Evolutionary conservation across 2,888 invertebrate genomes (phyloP), one percentile per base, ranked within the genome.

Genomic region (Lutraria lutraria): DNA sequence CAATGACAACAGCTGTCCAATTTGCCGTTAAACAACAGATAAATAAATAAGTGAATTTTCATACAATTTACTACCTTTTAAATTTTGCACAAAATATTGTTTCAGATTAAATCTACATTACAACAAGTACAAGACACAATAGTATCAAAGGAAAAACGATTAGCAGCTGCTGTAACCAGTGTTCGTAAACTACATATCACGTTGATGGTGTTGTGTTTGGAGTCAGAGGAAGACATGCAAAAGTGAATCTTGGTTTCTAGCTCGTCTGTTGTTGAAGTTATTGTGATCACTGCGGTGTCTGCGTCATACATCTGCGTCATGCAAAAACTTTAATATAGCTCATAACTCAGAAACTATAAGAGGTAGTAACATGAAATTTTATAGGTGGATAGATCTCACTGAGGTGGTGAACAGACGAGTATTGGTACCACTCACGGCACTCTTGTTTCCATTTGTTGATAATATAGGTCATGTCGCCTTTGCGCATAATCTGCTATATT

Each of bases 171-270:
- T 15, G 60, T 93, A 79, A 89, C 91, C n/a, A 91, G 90, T 10
- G 52, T 92, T 15, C 85, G 91, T 34, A 94, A 92, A 68, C 89
- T 94, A 3, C 94, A 94, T 79, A 83, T 94, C 16, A 94, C 94
- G 0, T 53, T 94, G 68, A 90, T 92, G 84, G 93, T 93, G n/a
- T 86, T 93, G 21, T 83, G 86, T 54, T 80, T 94, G 15, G 76
- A 84, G 15, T 87, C 82, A 0, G 88, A 93, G 1, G 93, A 93
- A 29, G 91, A 93, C 0, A 92, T 93, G 53, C 29, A 29, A n/a
- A 93, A 90, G 94, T 93, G 72, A 72, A 72, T 82, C n/a, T 68
- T n/a, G 10, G 10, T n/a, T 63, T 19, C n/a, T n/a, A 60, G 21
- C 56, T 2, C 21, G 56, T 56, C 56, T 56, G 56, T 56, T 56